A percentile compares a stretch with the other conserved stretches of the same genome.
These are phyloP conservation scores for Cyclina sinensis DNA, from an alignment of 1,140 invertebrate genomes.

Conservation along the genomic window DNA sequence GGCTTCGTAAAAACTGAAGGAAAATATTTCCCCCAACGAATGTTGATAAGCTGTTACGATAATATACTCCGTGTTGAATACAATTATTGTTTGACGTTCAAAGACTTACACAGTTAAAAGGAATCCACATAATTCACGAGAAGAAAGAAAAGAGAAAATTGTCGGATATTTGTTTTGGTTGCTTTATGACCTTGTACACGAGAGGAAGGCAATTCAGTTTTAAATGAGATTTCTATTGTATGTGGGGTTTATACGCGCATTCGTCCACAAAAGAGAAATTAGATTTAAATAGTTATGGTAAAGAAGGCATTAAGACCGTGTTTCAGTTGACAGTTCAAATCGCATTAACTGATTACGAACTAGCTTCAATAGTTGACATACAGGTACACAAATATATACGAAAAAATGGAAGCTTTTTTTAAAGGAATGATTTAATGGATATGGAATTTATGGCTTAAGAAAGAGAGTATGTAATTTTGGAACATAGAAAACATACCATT, in stretches of 20 bases:
- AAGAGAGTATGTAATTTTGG: too few relatives aligned
- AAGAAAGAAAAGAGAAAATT: neutral
- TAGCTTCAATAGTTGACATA: constrained; percentile 13
- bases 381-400: neutral
- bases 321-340: neutral
- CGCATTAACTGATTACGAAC: neutral
- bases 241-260: constrained; percentile 8
- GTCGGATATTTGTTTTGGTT: constrained; percentile 30
- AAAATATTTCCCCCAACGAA: constrained; percentile 22
- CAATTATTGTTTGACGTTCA: constrained; percentile 9
- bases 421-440: neutral
- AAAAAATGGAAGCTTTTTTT: neutral
- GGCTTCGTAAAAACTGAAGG: neutral
- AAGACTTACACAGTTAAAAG: neutral
- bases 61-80: constrained; percentile 9
- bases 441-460: too few relatives aligned
- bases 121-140: neutral
- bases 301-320: neutral
- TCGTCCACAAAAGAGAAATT: constrained; percentile 24
- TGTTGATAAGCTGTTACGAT: constrained; percentile 9
- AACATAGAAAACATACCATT: too few relatives aligned
- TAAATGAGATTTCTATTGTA: constrained; percentile 29
- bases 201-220: neutral
- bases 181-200: constrained; percentile 26
- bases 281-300: constrained; percentile 21